A percentile compares a stretch with the other conserved stretches of the same genome.
Evolutionary conservation across 2,797 vertebrate species (phyloP).

Genomic region (Macropodus opercularis): DNA sequence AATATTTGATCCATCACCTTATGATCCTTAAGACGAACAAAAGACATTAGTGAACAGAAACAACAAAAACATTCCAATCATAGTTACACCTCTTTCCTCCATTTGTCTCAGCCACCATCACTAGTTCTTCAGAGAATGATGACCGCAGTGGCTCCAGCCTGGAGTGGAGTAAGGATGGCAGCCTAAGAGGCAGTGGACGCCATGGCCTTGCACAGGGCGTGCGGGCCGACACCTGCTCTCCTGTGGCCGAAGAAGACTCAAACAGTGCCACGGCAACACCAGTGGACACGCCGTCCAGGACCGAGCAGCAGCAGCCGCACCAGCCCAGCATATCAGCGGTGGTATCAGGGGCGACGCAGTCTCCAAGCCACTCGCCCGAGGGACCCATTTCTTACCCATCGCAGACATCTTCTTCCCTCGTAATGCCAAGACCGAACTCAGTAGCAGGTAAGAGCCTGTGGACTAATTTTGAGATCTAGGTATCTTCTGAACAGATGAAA

Average conservation of each 20-base stretch:
- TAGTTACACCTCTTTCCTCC: background rate
- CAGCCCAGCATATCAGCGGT: slow-evolving; percentile 59
- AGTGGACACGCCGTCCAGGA: slow-evolving; percentile 74
- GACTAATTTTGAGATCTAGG: slow-evolving; percentile 19
- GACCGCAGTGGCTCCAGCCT: slow-evolving; percentile 98
- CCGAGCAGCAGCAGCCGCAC: slow-evolving; percentile 71
- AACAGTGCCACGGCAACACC: slow-evolving; percentile 63
- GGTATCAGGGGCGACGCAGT: slow-evolving; percentile 58
- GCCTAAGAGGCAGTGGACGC: slow-evolving; percentile 85
- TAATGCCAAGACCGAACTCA: slow-evolving; percentile 98
- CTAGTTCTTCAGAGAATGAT: slow-evolving; percentile 98
- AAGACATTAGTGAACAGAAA: slow-evolving; percentile 25
- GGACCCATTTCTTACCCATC: slow-evolving; percentile 86
- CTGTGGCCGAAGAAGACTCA: slow-evolving; percentile 94
- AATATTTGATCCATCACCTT: slow-evolving; percentile 8
- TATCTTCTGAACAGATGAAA: slow-evolving; percentile 5
- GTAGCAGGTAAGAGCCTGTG: slow-evolving; percentile 89
- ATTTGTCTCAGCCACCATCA: slow-evolving; percentile 91
- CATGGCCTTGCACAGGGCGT: slow-evolving; percentile 85
- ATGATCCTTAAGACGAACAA: slow-evolving; percentile 15
- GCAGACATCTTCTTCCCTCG: slow-evolving; percentile 85
- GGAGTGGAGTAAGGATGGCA: slow-evolving; percentile 97
- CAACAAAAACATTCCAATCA: slow-evolving; percentile 20
- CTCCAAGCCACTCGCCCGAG: slow-evolving; percentile 76
- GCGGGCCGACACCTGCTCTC: slow-evolving; percentile 93